Conservation (phyloP, 2,797 vertebrate genomes). For the Pseudomugil gertrudae region DNA sequence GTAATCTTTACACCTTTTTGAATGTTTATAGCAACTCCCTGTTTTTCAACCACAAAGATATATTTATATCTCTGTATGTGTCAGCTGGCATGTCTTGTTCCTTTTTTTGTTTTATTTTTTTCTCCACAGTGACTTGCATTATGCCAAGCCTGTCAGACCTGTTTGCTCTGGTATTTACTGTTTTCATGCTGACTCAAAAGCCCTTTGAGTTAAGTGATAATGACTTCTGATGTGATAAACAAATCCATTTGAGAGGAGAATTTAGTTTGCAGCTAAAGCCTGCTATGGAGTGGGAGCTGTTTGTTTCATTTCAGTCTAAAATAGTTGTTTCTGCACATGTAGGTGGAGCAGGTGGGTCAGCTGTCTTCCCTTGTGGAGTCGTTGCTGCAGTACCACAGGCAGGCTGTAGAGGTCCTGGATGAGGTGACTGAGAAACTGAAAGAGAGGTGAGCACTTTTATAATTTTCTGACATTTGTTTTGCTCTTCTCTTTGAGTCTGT, state of each 20-base stretch:
- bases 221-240: neutral
- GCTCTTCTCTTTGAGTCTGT: neutral
- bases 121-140: slow-evolving; percentile 25
- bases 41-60: too few species aligned
- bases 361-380: slow-evolving; percentile 92
- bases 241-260: neutral
- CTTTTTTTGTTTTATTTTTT: neutral
- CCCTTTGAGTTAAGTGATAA: neutral
- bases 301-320: slow-evolving; percentile 6
- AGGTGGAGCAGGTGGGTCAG: slow-evolving; percentile 98
- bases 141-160: slow-evolving; percentile 40
- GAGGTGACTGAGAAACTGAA: slow-evolving; percentile 68
- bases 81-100: slow-evolving; percentile 29
- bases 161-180: slow-evolving; percentile 41
- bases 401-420: slow-evolving; percentile 86
- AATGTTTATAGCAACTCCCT: too few species aligned
- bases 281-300: neutral
- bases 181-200: neutral
- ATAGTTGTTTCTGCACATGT: slow-evolving; percentile 29
- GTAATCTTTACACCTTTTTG: too few species aligned
- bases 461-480: slow-evolving; percentile 20
- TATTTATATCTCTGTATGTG: neutral
- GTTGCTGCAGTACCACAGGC: slow-evolving; percentile 92
- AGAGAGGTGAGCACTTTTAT: slow-evolving; percentile 63
- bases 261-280: neutral